Evolutionary conservation across 2,797 vertebrate genomes (phyloP).

Genomic region (Picus viridis): DNA sequence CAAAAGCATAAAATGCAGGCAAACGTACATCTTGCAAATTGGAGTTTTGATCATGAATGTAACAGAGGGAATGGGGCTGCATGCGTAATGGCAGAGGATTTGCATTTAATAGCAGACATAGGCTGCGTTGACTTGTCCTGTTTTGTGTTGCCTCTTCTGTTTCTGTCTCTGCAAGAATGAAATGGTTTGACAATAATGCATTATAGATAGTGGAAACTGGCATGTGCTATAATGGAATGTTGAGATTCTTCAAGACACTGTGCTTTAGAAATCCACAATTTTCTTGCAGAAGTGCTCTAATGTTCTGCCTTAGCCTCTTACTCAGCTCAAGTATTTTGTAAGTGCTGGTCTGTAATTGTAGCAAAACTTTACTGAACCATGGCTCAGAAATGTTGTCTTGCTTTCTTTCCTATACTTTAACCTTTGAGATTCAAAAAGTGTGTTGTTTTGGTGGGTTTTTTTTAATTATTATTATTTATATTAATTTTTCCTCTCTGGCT

Average conservation of each 20-base stretch:
- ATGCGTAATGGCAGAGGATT: slow-evolving; percentile 4
- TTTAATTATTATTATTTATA: slow-evolving; percentile 32
- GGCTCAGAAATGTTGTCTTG: slow-evolving; percentile 10
- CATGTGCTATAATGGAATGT: slow-evolving; percentile 1
- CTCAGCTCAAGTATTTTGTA: slow-evolving; percentile 23
- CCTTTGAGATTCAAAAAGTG: background rate
- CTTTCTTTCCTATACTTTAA: background rate
- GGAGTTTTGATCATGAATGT: slow-evolving; percentile 18
- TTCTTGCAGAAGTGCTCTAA: background rate
- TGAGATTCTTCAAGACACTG: slow-evolving; percentile 28
- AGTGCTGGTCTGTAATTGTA: slow-evolving; percentile 17
- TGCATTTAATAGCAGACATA: slow-evolving; percentile 19
- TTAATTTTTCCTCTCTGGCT: slow-evolving; percentile 53
- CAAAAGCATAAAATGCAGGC: background rate
- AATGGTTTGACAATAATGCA: slow-evolving; percentile 10
- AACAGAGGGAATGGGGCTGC: slow-evolving; percentile 28
- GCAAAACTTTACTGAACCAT: slow-evolving; percentile 1
- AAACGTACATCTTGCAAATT: background rate
- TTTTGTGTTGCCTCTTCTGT: slow-evolving; percentile 26
- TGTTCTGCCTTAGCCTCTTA: slow-evolving; percentile 30
- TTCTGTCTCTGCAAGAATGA: background rate
- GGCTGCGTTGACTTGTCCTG: slow-evolving; percentile 7
- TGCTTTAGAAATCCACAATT: slow-evolving; percentile 10
- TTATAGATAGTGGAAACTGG: slow-evolving; percentile 31
- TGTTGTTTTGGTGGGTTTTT: background rate